Evolutionary conservation across 1,140 invertebrate species (phyloP).

Genomic region (Diachasmimorpha longicaudata): DNA sequence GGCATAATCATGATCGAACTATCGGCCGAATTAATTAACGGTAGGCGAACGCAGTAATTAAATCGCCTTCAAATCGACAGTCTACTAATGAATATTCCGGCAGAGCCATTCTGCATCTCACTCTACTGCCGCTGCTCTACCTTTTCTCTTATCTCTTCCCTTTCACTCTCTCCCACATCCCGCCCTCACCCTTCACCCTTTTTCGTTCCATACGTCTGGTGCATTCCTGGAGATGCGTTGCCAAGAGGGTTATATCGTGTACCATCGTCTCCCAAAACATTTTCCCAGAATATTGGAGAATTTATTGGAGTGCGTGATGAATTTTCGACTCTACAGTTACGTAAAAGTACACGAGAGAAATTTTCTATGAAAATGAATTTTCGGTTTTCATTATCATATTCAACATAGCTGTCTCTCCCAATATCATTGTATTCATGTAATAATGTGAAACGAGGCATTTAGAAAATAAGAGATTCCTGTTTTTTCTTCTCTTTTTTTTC

Average conservation of each 20-base stretch:
- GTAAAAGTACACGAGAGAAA: no score
- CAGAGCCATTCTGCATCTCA: not conserved
- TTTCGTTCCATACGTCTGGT: constrained; percentile 18
- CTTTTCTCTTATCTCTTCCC: not conserved
- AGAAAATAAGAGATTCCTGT: not conserved
- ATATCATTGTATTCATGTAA: not conserved
- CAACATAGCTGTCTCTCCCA: not conserved
- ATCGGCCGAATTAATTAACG: constrained; percentile 53
- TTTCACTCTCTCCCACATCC: constrained; percentile 20
- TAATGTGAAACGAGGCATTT: not conserved
- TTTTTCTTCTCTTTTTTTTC: not conserved
- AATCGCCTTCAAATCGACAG: constrained; percentile 47
- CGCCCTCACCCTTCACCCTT: constrained; percentile 1
- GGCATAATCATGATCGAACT: constrained; percentile 46
- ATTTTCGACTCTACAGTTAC: not conserved
- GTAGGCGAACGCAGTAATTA: constrained; percentile 45
- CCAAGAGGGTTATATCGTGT: constrained; percentile 19
- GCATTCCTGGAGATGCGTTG: constrained; percentile 34
- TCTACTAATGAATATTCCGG: constrained; percentile 50
- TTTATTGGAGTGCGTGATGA: not conserved
- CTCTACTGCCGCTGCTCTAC: not conserved
- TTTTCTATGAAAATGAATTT: no score
- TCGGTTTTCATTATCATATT: not conserved
- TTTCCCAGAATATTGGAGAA: constrained; percentile 27
- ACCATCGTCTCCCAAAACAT: constrained; percentile 22